A percentile compares a stretch with the other conserved stretches of the same genome.
Conservation (phyloP, 2,113 vertebrate species). For the Hyla sarda region DNA sequence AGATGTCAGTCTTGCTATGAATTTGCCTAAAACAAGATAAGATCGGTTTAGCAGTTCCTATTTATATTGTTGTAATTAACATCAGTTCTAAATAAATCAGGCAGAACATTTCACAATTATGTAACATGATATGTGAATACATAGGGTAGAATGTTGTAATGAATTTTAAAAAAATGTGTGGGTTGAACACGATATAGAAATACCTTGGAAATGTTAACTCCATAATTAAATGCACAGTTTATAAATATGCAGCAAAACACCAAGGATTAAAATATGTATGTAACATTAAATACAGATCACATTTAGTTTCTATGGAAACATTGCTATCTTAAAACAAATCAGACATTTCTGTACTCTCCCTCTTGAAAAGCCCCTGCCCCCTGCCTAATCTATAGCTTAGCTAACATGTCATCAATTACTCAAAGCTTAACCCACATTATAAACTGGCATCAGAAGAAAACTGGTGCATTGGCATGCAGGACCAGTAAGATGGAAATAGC, state of each 20-base stretch:
- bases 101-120: not conserved
- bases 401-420: conserved; percentile 1
- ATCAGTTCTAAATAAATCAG: not conserved
- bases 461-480: not conserved
- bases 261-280: not conserved
- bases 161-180: not conserved
- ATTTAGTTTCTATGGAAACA: conserved; percentile 40
- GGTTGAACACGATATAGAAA: conserved; percentile 12
- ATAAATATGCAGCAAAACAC: conserved; percentile 31
- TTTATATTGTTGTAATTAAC: not conserved
- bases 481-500: not conserved
- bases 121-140: not conserved
- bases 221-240: conserved; percentile 9
- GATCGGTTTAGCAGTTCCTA: not conserved
- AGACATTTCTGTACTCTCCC: not conserved
- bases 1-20: no score
- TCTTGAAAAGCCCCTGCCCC: not conserved
- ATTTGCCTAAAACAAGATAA: not conserved
- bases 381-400: not conserved
- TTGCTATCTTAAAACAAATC: conserved; percentile 1
- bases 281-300: not conserved
- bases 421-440: not conserved
- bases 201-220: not conserved
- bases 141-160: not conserved
- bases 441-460: not conserved